A percentile compares a stretch with the other conserved stretches of the same genome.
Evolutionary conservation across 2,113 vertebrate species (phyloP).

Genomic region (Eudyptes chrysolophus): DNA sequence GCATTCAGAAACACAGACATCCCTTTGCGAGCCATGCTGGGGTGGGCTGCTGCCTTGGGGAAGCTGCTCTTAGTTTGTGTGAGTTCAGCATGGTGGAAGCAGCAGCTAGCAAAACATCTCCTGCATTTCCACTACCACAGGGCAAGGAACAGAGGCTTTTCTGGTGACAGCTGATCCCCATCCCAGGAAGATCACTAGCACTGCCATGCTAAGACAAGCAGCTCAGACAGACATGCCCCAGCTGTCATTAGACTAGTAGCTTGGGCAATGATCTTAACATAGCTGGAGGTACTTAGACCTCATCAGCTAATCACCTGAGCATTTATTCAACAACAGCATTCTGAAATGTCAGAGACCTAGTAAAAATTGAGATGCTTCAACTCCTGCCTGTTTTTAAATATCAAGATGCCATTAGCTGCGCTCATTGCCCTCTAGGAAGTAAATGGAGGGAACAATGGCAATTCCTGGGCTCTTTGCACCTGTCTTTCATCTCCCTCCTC

Average conservation of each 20-base stretch:
- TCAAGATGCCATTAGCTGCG: slow-evolving; percentile 35
- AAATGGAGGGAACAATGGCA: background rate
- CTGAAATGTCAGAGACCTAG: slow-evolving; percentile 28
- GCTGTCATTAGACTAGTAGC: background rate
- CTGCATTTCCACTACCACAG: background rate
- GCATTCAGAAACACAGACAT: background rate
- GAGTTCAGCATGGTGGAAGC: background rate
- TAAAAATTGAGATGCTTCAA: background rate
- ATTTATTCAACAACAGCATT: background rate
- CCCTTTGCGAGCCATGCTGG: background rate
- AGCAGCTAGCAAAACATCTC: background rate
- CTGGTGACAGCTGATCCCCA: background rate
- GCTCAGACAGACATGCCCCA: background rate
- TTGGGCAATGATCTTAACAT: background rate
- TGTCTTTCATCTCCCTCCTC: background rate
- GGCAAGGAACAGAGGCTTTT: background rate
- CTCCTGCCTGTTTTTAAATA: slow-evolving; percentile 37
- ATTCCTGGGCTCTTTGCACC: background rate
- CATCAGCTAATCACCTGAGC: background rate
- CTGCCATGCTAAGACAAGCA: background rate
- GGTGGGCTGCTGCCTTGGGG: background rate
- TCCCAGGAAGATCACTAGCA: background rate
- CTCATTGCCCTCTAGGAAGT: background rate
- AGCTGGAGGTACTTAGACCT: background rate
- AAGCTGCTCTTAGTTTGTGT: background rate